These are phyloP conservation scores for Hippocampus abdominalis DNA, from an alignment of 2,113 vertebrate species.

Conservation along the genomic window DNA sequence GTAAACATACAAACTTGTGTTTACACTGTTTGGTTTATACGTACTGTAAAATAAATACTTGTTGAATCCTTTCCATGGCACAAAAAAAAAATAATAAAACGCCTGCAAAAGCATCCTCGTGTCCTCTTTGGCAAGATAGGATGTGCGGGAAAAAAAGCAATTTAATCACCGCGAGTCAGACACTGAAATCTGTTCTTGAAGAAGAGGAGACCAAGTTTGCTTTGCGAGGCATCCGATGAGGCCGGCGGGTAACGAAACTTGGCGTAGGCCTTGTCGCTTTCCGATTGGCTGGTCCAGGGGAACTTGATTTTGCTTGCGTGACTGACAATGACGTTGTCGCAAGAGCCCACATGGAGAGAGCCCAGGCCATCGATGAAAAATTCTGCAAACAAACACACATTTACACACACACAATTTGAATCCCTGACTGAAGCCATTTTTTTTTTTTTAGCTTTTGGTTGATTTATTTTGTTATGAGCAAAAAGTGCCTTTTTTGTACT, in stretches of 20 bases:
- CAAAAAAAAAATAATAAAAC: background rate
- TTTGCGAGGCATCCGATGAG: constrained; percentile 70
- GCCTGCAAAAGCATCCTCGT: constrained; percentile 9
- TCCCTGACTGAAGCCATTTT: too few species aligned
- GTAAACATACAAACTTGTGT: constrained; percentile 13
- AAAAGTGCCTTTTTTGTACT: constrained; percentile 40
- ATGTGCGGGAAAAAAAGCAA: constrained; percentile 19
- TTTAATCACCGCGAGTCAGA: constrained; percentile 80
- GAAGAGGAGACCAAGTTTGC: constrained; percentile 80
- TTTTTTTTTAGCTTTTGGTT: background rate
- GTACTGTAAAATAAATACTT: background rate
- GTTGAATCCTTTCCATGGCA: constrained; percentile 1
- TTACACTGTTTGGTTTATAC: constrained; percentile 1
- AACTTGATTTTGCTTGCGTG: constrained; percentile 88
- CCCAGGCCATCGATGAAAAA: constrained; percentile 93
- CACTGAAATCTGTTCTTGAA: constrained; percentile 92
- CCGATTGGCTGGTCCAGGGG: constrained; percentile 79
- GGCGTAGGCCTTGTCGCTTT: constrained; percentile 77
- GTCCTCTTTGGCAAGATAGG: constrained; percentile 63
- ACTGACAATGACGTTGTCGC: constrained; percentile 83
- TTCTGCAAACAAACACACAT: constrained; percentile 65
- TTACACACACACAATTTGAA: too few species aligned
- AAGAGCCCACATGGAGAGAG: constrained; percentile 87
- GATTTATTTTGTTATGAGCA: background rate
- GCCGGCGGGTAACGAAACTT: constrained; percentile 83